Evolutionary conservation across 2,797 vertebrate species (phyloP).

Genomic region (Falco cherrug): DNA sequence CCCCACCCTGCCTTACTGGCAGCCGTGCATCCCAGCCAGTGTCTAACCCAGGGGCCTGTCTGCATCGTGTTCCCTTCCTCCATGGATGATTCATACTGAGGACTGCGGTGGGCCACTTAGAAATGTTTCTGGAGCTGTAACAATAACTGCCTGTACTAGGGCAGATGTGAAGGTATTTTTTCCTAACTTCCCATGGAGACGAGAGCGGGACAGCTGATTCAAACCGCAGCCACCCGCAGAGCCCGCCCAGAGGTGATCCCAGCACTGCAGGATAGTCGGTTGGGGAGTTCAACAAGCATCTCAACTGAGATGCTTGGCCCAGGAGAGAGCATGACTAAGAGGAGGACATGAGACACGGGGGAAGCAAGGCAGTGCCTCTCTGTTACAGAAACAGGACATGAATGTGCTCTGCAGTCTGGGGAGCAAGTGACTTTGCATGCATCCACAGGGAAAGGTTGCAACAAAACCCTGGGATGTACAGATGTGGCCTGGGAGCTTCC

Average conservation of each 20-base stretch:
- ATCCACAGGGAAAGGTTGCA: background rate
- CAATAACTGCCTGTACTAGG: background rate
- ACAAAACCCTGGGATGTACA: rapidly evolving
- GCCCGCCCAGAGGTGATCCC: background rate
- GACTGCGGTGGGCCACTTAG: background rate
- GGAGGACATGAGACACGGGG: background rate
- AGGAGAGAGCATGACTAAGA: background rate
- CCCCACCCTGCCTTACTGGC: background rate
- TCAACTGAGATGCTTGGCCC: background rate
- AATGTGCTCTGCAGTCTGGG: background rate
- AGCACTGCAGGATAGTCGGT: rapidly evolving
- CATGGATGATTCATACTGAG: background rate
- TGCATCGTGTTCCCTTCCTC: background rate
- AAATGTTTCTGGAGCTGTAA: background rate
- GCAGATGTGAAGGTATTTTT: background rate
- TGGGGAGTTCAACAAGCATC: background rate
- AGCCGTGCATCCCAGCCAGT: background rate
- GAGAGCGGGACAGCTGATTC: background rate
- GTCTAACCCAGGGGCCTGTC: background rate
- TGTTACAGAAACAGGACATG: background rate
- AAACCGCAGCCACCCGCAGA: background rate
- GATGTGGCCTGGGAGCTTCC: background rate
- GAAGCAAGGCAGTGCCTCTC: background rate
- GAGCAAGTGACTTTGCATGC: background rate
- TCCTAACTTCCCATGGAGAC: background rate